Percentiles rank a stretch among this genome's conserved stretches.
Conservation (phyloP, 37 sponge, comb jelly and placozoan species). For the Sycon ciliatum region DNA sequence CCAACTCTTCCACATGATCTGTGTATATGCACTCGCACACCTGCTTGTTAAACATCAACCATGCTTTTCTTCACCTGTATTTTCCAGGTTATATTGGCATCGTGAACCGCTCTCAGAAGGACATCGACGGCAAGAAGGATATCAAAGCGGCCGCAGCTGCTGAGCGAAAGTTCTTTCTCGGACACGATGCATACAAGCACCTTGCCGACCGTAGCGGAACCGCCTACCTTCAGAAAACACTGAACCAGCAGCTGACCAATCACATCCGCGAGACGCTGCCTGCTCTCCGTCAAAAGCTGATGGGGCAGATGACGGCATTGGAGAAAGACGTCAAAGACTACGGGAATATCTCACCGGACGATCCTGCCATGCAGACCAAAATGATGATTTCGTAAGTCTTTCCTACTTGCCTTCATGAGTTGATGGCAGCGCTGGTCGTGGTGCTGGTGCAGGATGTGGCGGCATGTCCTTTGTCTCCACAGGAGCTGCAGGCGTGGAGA, state of each 20-base stretch:
- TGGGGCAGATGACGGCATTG: slow-evolving; percentile 65
- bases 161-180: slow-evolving; percentile 92
- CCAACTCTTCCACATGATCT: too few species aligned
- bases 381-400: slow-evolving; percentile 83
- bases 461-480: too few species aligned
- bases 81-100: slow-evolving; percentile 79
- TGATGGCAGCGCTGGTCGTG: too few species aligned
- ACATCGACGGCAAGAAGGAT: slow-evolving; percentile 96
- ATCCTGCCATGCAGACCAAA: slow-evolving; percentile 69
- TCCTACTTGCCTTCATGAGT: too few species aligned
- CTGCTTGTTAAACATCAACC: too few species aligned
- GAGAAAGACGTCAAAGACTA: slow-evolving; percentile 92
- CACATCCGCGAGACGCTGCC: slow-evolving; percentile 94
- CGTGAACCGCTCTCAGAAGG: slow-evolving; percentile 97
- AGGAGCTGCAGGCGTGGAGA: too few species aligned
- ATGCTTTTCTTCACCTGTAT: background rate
- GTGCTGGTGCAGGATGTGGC: too few species aligned
- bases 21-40: too few species aligned
- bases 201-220: slow-evolving; percentile 93
- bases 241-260: slow-evolving; percentile 92
- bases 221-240: slow-evolving; percentile 72
- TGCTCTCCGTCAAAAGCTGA: slow-evolving; percentile 68
- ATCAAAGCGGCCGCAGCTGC: slow-evolving; percentile 85
- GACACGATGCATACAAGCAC: slow-evolving; percentile 85
- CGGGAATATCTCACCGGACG: slow-evolving; percentile 73